Base-by-base conservation (phyloP, 1,140 invertebrate genomes). In the Cheumatopsyche charites region DNA sequence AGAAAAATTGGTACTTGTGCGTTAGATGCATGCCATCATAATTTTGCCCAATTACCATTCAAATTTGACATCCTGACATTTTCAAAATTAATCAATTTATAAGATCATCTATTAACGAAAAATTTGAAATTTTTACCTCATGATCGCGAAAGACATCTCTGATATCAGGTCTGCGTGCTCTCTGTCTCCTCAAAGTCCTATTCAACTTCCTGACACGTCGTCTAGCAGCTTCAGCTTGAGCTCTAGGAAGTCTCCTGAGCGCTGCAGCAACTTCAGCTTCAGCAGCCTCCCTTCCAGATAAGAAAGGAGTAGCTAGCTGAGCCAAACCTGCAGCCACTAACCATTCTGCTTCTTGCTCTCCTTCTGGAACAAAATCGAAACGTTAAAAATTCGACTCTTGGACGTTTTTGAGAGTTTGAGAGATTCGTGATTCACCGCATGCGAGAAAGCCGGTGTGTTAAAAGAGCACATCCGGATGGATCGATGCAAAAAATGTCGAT, bases 71-170 rank as follows among this genome's bases (percentile, higher is more conserved):
- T n/a, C n/a, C n/a, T n/a, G n/a, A n/a, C n/a, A n/a, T n/a, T n/a
- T n/a, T n/a, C n/a, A n/a, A n/a, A n/a, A n/a, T n/a, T n/a, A n/a
- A n/a, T n/a, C n/a, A n/a, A n/a, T 36, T 36, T 36, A 36, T 36
- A 36, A 36, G 9, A 36, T n/a, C 29, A 36, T 4, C 3, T 9
- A 9, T 36, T 36, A 36, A 9, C 29, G 29, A 36, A 36, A 36
- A 36, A 36, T 36, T 36, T 36, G 9, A 36, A 4, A 21, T 23
- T 13, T 13, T 62, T 81, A 90, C 91, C 86, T 93, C 91, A 66
- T 91, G 84, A 82, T 94, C 91, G 80, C 90, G 88, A 77, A 93
- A 90, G 43, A 93, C 88, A 81, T 93, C 90, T 77, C 92, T 83
- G 58, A 93, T 92, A 77, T 93, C 91, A 15, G 90, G 90, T 73